Base-by-base conservation (phyloP, 2,797 vertebrate species). In the Ispidina lecontei region DNA sequence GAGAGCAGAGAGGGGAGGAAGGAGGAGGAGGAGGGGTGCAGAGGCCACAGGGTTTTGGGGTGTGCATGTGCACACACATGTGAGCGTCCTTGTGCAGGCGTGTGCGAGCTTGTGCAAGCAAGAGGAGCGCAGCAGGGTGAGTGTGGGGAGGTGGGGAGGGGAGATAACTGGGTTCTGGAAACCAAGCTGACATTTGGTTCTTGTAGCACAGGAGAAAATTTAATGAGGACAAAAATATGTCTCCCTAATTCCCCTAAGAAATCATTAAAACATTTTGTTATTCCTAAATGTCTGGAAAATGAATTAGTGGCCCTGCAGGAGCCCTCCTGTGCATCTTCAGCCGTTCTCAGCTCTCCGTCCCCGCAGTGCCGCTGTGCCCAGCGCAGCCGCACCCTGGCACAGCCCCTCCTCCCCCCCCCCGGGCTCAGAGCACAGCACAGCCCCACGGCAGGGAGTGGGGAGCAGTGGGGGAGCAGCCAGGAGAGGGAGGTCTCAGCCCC, bases 181-280 rank as follows among this genome's bases (percentile, higher is more conserved):
- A 91, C 84, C 2, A 46, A 95, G 96, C 93, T 97, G 97, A 97
- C 97, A 97, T 97, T 96, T 96, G 96, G 86, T 94, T 97, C 96
- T 96, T 26, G 67, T 88, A 92, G 96, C 93, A 82, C 91, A 85
- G 92, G 91, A 96, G 95, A 96, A 96, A 97, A 97, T 96, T 97
- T 97, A 98, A 97, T 96, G 97, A 97, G 97, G 94, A 97, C 95
- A 94, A 97, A 97, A 97, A 97, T 96, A 96, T 65, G 86, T 97
- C 96, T 97, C 96, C 93, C 82, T 82, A 96, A 97, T 97, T 97
- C 97, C 97, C 97, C 84, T 86, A 96, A 98, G 97, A 97, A 97
- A 98, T 97, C 97, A 97, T 97, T 97, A 97, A 97, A 97, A 97
- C 96, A 96, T 97, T 97, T 96, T 97, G 97, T 97, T 97, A 97